Conservation (phyloP, 2,113 vertebrate genomes). For the Cathartes aura region DNA sequence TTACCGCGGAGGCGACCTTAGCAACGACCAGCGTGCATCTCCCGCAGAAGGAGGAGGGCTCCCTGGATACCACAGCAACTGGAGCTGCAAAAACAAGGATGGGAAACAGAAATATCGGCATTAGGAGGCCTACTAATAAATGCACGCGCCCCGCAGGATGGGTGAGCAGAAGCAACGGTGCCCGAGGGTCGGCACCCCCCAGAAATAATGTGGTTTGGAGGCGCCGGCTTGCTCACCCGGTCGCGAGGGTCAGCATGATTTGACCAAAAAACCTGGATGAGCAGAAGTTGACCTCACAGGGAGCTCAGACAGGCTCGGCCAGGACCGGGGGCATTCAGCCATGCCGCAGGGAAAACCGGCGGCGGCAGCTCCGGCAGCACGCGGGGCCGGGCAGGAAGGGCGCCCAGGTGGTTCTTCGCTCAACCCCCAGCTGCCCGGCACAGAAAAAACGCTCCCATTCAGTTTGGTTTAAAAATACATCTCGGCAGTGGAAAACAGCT, state of each 20-base stretch:
- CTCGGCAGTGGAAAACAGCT: constrained; percentile 48
- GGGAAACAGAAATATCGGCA: constrained; percentile 52
- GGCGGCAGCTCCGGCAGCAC: not conserved
- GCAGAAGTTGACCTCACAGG: not conserved
- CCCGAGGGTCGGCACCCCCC: not conserved
- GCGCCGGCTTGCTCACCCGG: not conserved
- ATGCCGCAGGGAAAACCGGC: rapidly evolving
- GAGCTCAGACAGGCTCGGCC: not conserved
- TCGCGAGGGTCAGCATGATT: rapidly evolving
- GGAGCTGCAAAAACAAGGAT: constrained; percentile 71
- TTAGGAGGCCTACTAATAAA: not conserved
- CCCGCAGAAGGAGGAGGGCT: constrained; percentile 65
- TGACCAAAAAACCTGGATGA: not conserved
- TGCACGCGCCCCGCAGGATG: rapidly evolving
- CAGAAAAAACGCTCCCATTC: not conserved
- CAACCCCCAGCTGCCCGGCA: not conserved
- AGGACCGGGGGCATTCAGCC: rapidly evolving
- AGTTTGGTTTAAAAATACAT: constrained; percentile 39
- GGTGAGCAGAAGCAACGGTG: rapidly evolving
- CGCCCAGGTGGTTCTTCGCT: constrained; percentile 50
- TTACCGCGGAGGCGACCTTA: constrained; percentile 81
- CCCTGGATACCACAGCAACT: constrained; percentile 74
- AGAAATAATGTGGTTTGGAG: rapidly evolving
- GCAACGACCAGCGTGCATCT: constrained; percentile 73
- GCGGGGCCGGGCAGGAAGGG: constrained; percentile 12